Conservation (phyloP, 2,797 vertebrate genomes). For the Sebastes iracundus region DNA sequence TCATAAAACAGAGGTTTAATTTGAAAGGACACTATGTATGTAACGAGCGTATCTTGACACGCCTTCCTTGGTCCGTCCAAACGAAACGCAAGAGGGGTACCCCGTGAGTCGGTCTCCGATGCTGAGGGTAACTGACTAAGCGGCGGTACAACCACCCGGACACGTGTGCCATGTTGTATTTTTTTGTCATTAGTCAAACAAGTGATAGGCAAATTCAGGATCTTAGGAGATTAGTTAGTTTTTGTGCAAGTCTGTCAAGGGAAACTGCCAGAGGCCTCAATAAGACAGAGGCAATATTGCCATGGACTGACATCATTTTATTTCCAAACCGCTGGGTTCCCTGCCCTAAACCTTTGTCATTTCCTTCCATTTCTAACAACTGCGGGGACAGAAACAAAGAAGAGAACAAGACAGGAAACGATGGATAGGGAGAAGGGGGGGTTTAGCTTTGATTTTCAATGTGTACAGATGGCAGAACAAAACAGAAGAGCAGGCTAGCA, state of each 20-base stretch:
- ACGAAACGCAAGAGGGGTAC: too few relatives aligned
- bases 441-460: constrained; percentile 42
- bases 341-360: not conserved
- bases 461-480: constrained; percentile 58
- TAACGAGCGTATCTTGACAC: too few relatives aligned
- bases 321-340: not conserved
- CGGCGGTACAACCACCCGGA: not conserved
- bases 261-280: not conserved
- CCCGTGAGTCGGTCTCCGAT: too few relatives aligned
- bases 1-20: too few relatives aligned
- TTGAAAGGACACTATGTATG: too few relatives aligned
- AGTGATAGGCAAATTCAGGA: not conserved
- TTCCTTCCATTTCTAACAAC: constrained; percentile 1
- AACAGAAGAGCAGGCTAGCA: constrained; percentile 37
- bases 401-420: constrained; percentile 4
- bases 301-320: not conserved
- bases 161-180: not conserved
- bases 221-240: not conserved
- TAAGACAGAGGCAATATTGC: not conserved
- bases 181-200: not conserved
- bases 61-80: too few relatives aligned
- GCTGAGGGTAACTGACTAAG: too few relatives aligned
- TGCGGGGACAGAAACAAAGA: constrained; percentile 22
- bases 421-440: not conserved
- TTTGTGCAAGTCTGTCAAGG: not conserved